Conservation (phyloP, 1,140 invertebrate genomes). For the Eumeta japonica region DNA sequence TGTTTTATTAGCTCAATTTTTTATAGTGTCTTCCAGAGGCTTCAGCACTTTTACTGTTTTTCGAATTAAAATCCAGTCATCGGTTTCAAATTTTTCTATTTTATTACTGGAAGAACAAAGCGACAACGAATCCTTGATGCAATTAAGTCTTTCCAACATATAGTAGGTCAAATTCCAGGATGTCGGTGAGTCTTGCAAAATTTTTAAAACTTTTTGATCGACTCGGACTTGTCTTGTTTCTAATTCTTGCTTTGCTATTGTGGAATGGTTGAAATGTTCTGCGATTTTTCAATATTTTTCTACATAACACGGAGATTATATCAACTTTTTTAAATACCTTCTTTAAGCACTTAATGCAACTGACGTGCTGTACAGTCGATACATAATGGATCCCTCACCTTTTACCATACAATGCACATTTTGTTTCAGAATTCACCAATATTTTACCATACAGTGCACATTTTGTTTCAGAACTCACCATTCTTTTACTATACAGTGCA, state of each 20-base stretch:
- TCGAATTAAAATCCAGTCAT: constrained; percentile 1
- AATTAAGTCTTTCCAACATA: constrained; percentile 3
- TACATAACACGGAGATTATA: constrained; percentile 1
- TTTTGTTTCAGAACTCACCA: too few species aligned
- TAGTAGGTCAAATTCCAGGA: neutral
- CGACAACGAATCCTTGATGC: constrained; percentile 2
- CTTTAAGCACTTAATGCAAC: neutral
- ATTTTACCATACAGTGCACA: too few species aligned
- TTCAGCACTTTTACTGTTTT: neutral
- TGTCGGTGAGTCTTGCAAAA: constrained; percentile 6
- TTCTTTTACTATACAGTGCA: constrained; percentile 4
- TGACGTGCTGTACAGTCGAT: constrained; percentile 2
- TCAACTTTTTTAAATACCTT: constrained; percentile 1
- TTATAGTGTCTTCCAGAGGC: neutral
- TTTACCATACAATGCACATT: too few species aligned
- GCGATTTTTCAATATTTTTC: constrained; percentile 1
- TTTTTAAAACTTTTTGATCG: constrained; percentile 2
- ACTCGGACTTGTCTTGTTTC: constrained; percentile 2
- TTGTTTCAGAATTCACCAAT: too few species aligned
- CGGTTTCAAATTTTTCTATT: too few species aligned
- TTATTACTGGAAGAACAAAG: constrained; percentile 1
- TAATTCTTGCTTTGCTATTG: neutral
- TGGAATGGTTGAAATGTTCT: constrained; percentile 3
- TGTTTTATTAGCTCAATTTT: neutral
- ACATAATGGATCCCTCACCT: constrained; percentile 3